Base-by-base conservation (phyloP, 30 jellyfish, hydroid and myxozoan genomes). In the Turritopsis dohrnii region DNA sequence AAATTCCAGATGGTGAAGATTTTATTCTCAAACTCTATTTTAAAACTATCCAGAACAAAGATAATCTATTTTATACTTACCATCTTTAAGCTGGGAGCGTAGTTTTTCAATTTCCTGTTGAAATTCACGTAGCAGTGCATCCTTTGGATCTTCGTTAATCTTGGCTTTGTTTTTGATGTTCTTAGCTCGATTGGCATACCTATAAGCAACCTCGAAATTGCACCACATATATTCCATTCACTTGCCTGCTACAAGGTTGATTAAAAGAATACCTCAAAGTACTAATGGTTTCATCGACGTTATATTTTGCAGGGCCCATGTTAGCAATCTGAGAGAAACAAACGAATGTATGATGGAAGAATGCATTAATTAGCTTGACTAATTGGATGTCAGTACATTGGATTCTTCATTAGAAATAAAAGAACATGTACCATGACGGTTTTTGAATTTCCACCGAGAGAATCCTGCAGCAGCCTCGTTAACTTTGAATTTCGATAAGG, bases 111-210 rank as follows among this genome's bases (percentile, higher is more conserved):
- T 73, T 85, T 92, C 98, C 28, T 79, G 81, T 80, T 92, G 98
- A 80, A 92, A 92, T 75, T 92, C 94, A 20, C 98, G 89, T 0
- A 92, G 87, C 18, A 92, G 81, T 20, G 98, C 98, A 85, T 92
- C 98, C 81, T 92, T 92, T 1, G 98, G 98, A 85, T 92, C 98
- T 65, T 92, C 98, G 74, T 92, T 92, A 29, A 92, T 88, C 71
- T 92, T 92, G 52, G 98, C 98, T 21, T 92, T 92, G 89, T 92
- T 92, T 80, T 92, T 92, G 27, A 92, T 88, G 52, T 92, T 92
- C 90, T 92, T 92, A 1, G 98, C 98, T 66, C 96, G 83, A 69
- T 88, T 92, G 54, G 98, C 98, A 72, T 92, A 92, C 31, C 98
- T 92, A 72, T 26, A 25, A 66, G 5, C 5, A 13, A 41, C 60